Percentiles rank a stretch among this genome's conserved stretches.
phyloP scores from a whole-genome alignment of 2,888 invertebrate species.

The Tanytarsus gracilentus region DNA sequence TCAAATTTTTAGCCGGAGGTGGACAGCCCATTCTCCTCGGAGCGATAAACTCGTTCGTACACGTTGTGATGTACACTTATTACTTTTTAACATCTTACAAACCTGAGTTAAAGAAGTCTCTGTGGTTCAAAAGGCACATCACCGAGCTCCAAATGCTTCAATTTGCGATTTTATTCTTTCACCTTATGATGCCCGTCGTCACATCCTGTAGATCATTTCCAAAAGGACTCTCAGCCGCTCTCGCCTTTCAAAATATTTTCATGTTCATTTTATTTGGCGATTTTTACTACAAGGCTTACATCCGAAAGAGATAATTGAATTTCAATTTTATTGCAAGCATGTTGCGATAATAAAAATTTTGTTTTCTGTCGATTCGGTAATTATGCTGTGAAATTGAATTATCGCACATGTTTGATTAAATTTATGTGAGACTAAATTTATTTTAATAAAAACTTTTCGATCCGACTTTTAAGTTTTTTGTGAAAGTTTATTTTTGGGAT shows the following conservation, averaged over 20 bases:
- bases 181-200: slow-evolving; percentile 23
- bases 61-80: slow-evolving; percentile 74
- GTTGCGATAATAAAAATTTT: no score
- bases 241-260: slow-evolving; percentile 3
- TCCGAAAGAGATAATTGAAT: neutral
- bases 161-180: slow-evolving; percentile 27
- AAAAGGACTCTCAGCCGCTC: neutral
- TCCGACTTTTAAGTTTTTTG: no score
- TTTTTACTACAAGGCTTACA: slow-evolving; percentile 20
- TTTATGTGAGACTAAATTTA: no score
- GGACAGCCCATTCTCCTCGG: neutral
- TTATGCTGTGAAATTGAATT: no score
- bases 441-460: no score
- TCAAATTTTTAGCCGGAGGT: slow-evolving; percentile 47
- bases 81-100: slow-evolving; percentile 63
- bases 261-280: slow-evolving; percentile 13
- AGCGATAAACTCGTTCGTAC: slow-evolving; percentile 51
- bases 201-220: slow-evolving; percentile 29
- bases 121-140: slow-evolving; percentile 74
- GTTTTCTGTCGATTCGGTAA: no score
- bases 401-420: no score
- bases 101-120: slow-evolving; percentile 56
- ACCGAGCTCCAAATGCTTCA: slow-evolving; percentile 63
- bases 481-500: no score
- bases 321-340: no score